A percentile compares a stretch with the other conserved stretches of the same genome.
Conservation (phyloP, 2,888 invertebrate species). For the Bibio marci region DNA sequence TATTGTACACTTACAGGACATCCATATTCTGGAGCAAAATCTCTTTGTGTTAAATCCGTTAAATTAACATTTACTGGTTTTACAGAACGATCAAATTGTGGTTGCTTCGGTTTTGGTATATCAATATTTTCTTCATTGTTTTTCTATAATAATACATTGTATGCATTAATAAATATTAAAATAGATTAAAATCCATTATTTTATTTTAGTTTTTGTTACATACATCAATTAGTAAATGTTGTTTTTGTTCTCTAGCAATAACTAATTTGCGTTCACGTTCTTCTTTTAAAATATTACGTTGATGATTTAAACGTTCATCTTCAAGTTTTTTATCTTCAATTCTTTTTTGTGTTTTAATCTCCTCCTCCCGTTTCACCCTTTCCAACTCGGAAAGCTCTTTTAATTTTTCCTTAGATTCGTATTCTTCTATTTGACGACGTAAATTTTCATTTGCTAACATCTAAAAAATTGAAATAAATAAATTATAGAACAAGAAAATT, state of each 20-base stretch:
- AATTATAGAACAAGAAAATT: not conserved
- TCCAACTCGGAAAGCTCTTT: conserved; percentile 16
- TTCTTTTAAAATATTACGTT: conserved; percentile 31
- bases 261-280: conserved; percentile 35
- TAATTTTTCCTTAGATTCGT: conserved; percentile 34
- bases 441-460: conserved; percentile 40
- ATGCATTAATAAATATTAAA: too few relatives aligned
- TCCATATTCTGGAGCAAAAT: conserved; percentile 42
- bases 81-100: conserved; percentile 41
- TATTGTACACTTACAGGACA: conserved; percentile 33
- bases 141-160: not conserved
- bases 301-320: conserved; percentile 31
- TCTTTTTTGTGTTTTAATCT: conserved; percentile 26
- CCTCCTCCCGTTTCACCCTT: conserved; percentile 15
- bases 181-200: too few relatives aligned
- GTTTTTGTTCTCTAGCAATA: conserved; percentile 32
- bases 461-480: too few relatives aligned
- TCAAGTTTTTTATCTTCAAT: conserved; percentile 34
- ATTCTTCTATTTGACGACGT: conserved; percentile 36
- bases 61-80: conserved; percentile 33
- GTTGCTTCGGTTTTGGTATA: conserved; percentile 28
- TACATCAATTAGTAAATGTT: too few relatives aligned
- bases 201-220: too few relatives aligned
- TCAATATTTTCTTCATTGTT: conserved; percentile 18
- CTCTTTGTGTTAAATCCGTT: conserved; percentile 28